Evolutionary conservation across 2,113 vertebrate species (phyloP).

Genomic region (Syrrhaptes paradoxus): DNA sequence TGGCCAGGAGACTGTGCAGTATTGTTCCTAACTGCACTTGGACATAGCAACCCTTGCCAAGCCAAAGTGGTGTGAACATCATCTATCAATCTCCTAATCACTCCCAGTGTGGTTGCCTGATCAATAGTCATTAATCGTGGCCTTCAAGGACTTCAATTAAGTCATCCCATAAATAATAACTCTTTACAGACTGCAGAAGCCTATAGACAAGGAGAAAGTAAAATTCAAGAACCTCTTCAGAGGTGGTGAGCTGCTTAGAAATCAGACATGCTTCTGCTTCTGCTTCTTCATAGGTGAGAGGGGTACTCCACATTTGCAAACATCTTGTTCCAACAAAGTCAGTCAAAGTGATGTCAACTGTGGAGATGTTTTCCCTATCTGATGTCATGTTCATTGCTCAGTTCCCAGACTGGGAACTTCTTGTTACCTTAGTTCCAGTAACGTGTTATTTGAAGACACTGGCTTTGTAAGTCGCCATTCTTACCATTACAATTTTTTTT

Average conservation of each 20-base stretch:
- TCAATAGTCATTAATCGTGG: not conserved
- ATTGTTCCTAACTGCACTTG: not conserved
- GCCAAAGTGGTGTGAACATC: not conserved
- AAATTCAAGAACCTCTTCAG: not conserved
- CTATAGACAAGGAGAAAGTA: not conserved
- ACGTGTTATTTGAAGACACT: not conserved
- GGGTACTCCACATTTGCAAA: not conserved
- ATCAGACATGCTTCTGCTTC: not conserved
- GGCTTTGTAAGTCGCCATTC: not conserved
- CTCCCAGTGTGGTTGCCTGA: not conserved
- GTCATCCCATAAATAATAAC: not conserved
- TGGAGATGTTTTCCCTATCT: not conserved
- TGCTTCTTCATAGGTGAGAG: not conserved
- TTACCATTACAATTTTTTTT: not conserved
- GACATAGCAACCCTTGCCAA: not conserved
- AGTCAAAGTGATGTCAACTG: not conserved
- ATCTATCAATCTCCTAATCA: not conserved
- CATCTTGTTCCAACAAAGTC: not conserved
- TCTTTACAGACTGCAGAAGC: not conserved
- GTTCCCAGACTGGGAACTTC: not conserved
- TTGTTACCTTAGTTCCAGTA: not conserved
- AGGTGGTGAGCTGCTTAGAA: not conserved
- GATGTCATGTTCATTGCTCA: not conserved
- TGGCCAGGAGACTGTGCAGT: not conserved
- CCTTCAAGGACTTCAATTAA: not conserved